Conservation (phyloP, 2,113 vertebrate species). For the Miniopterus natalensis region DNA sequence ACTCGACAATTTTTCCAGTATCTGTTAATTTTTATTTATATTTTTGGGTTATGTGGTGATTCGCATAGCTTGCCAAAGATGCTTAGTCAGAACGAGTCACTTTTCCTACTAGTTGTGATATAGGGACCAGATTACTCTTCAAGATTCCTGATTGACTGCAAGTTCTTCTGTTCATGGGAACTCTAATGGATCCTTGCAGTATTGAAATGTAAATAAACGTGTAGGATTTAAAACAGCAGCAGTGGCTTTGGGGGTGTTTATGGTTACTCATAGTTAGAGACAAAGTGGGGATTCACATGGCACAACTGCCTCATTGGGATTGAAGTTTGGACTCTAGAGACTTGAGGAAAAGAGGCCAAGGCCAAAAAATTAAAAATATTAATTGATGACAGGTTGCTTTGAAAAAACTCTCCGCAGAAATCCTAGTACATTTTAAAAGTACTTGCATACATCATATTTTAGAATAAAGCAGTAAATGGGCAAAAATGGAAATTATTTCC, state of each 20-base stretch:
- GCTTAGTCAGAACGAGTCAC: background rate
- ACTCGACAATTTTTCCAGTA: background rate
- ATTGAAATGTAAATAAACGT: background rate
- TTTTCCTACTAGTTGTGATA: background rate
- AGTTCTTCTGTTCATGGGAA: background rate
- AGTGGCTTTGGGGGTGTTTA: background rate
- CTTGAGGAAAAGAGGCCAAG: background rate
- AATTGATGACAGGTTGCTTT: background rate
- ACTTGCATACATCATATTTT: background rate
- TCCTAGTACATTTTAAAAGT: slow-evolving; percentile 3
- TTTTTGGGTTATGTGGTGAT: background rate
- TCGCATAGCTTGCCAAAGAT: background rate
- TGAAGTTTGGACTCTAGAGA: background rate
- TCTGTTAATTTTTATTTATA: background rate
- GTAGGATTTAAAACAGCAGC: background rate
- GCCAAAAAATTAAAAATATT: background rate
- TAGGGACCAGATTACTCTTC: background rate
- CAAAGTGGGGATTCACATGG: background rate
- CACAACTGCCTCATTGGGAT: background rate
- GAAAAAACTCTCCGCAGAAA: background rate
- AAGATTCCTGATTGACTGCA: background rate
- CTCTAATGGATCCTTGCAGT: background rate
- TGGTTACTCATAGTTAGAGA: background rate
- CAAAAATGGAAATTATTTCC: background rate
- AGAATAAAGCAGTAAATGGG: background rate